Evolutionary conservation across 2,888 invertebrate species (phyloP).

Genomic region (Stenurella melanura): DNA sequence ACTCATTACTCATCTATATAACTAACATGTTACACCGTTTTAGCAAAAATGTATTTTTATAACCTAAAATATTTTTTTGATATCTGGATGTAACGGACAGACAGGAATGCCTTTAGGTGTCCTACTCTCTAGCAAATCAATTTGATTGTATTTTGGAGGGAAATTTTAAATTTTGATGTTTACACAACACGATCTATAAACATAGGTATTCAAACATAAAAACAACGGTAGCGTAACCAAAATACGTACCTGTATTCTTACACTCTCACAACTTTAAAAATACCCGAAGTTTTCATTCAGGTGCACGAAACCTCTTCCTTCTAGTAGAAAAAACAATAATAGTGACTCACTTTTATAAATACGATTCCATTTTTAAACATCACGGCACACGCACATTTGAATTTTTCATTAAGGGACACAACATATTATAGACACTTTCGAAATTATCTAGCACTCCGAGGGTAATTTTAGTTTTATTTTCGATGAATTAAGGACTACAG

Average conservation of each 20-base stretch:
- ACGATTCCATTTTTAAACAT: slow-evolving; percentile 60
- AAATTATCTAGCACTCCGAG: not conserved
- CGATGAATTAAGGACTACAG: not conserved
- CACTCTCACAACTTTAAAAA: slow-evolving; percentile 32
- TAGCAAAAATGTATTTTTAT: too few species aligned
- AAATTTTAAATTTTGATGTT: slow-evolving; percentile 44
- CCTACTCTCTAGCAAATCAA: not conserved
- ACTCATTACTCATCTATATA: too few species aligned
- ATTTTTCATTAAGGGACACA: slow-evolving; percentile 17
- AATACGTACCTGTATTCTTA: slow-evolving; percentile 32
- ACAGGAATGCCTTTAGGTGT: not conserved
- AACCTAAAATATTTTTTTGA: too few species aligned
- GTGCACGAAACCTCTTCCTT: slow-evolving; percentile 43
- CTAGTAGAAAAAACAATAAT: slow-evolving; percentile 59
- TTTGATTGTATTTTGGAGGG: slow-evolving; percentile 36
- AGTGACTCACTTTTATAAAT: slow-evolving; percentile 63
- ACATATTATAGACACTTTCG: not conserved
- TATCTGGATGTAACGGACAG: too few species aligned
- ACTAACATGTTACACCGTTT: too few species aligned
- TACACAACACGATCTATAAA: slow-evolving; percentile 16
- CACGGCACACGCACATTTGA: slow-evolving; percentile 41
- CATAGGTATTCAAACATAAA: slow-evolving; percentile 4
- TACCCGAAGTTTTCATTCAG: slow-evolving; percentile 42
- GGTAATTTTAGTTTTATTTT: not conserved
- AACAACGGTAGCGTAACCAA: slow-evolving; percentile 19